phyloP scores from a whole-genome alignment of 2,797 vertebrate genomes.

The Galago senegalensis region DNA sequence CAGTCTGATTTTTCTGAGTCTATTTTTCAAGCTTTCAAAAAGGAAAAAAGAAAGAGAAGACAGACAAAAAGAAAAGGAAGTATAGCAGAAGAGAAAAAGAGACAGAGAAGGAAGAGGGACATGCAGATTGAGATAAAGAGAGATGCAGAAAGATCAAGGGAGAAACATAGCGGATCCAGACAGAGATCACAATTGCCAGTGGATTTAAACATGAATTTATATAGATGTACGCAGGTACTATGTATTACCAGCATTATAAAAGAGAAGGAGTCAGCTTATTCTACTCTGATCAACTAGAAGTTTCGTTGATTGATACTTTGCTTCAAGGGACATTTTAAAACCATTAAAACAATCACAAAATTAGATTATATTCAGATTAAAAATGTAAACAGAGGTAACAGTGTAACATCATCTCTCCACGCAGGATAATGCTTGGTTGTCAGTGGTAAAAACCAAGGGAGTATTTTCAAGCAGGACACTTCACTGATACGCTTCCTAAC shows the following conservation, averaged over 20 bases:
- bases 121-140: not conserved
- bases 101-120: not conserved
- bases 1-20: not conserved
- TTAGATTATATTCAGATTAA: not conserved
- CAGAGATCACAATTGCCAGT: not conserved
- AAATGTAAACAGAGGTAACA: not conserved
- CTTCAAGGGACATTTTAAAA: not conserved
- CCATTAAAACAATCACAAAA: not conserved
- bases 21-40: not conserved
- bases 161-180: not conserved
- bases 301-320: not conserved
- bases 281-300: not conserved
- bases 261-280: not conserved
- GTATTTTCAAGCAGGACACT: not conserved
- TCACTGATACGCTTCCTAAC: not conserved
- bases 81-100: not conserved
- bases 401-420: not conserved
- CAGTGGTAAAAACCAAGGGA: not conserved
- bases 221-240: not conserved
- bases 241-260: not conserved
- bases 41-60: not conserved
- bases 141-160: not conserved
- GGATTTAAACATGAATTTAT: not conserved
- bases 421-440: not conserved
- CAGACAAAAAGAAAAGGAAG: not conserved